Conservation (phyloP, 1,140 invertebrate genomes). For the Acyrthosiphon pisum region DNA sequence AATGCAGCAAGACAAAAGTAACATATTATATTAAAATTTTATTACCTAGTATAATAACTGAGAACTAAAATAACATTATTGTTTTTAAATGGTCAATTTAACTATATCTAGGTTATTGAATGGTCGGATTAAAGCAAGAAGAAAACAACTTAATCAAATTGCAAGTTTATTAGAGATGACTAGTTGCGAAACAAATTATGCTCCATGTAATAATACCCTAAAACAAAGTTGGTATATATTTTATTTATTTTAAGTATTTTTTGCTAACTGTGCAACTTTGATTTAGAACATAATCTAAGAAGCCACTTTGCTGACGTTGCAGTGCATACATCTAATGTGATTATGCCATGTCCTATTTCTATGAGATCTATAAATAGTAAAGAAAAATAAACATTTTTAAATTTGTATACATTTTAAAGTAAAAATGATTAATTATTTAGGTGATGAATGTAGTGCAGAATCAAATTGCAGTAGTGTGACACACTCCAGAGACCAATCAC, state of each 20-base stretch:
- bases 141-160: slow-evolving; percentile 95
- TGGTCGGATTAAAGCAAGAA: slow-evolving; percentile 91
- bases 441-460: slow-evolving; percentile 40
- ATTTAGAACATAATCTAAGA: slow-evolving; percentile 38
- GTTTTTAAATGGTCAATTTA: neutral
- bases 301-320: slow-evolving; percentile 23
- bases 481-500: slow-evolving; percentile 46
- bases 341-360: slow-evolving; percentile 21
- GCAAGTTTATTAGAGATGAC: slow-evolving; percentile 80
- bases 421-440: slow-evolving; percentile 3
- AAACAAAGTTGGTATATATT: slow-evolving; percentile 30
- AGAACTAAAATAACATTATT: neutral
- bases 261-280: neutral
- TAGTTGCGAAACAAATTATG: slow-evolving; percentile 42
- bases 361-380: slow-evolving; percentile 31
- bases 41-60: neutral
- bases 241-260: neutral
- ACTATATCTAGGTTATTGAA: slow-evolving; percentile 71
- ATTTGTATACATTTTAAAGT: neutral
- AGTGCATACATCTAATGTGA: slow-evolving; percentile 22
- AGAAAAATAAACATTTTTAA: neutral
- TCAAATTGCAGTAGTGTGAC: slow-evolving; percentile 27
- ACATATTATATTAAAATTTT: slow-evolving; percentile 39
- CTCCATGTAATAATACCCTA: slow-evolving; percentile 24
- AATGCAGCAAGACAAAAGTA: slow-evolving; percentile 94